These are phyloP conservation scores for Drosophila rellima DNA, from an alignment of 2,888 invertebrate species.

Conservation along the genomic window DNA sequence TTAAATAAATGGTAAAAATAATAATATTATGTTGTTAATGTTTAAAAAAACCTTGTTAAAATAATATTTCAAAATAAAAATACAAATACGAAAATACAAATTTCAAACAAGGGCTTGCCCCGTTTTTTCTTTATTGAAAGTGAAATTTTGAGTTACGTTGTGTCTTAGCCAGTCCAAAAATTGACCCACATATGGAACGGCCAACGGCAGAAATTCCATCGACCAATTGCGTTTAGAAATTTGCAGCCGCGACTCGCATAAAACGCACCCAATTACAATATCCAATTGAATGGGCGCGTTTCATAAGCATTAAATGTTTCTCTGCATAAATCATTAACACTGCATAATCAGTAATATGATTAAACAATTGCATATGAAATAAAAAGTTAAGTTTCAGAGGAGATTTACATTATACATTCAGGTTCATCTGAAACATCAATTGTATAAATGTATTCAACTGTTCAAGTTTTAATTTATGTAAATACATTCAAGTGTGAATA, in stretches of 20 bases:
- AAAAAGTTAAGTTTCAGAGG: no score
- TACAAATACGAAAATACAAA: constrained; percentile 70
- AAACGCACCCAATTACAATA: constrained; percentile 62
- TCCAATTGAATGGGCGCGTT: constrained; percentile 39
- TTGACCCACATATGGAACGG: constrained; percentile 54
- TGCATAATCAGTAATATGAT: constrained; percentile 29
- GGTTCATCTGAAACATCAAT: no score
- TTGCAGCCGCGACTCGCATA: constrained; percentile 66
- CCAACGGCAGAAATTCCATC: constrained; percentile 66
- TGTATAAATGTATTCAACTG: no score
- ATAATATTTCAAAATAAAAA: constrained; percentile 84
- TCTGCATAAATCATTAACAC: constrained; percentile 38
- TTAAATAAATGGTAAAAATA: constrained; percentile 71
- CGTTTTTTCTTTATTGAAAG: constrained; percentile 60
- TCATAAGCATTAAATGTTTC: constrained; percentile 43
- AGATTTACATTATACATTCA: no score
- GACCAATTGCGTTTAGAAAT: constrained; percentile 76
- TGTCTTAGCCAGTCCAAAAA: constrained; percentile 42
- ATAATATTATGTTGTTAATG: constrained; percentile 85
- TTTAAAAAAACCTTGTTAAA: constrained; percentile 86
- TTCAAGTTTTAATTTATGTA: no score
- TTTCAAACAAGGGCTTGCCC: constrained; percentile 36
- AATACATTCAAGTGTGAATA: no score
- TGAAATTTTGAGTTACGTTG: constrained; percentile 67
- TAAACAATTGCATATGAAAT: neutral